Evolutionary conservation across 1,140 invertebrate species (phyloP).

Genomic region (Nylanderia fulva): DNA sequence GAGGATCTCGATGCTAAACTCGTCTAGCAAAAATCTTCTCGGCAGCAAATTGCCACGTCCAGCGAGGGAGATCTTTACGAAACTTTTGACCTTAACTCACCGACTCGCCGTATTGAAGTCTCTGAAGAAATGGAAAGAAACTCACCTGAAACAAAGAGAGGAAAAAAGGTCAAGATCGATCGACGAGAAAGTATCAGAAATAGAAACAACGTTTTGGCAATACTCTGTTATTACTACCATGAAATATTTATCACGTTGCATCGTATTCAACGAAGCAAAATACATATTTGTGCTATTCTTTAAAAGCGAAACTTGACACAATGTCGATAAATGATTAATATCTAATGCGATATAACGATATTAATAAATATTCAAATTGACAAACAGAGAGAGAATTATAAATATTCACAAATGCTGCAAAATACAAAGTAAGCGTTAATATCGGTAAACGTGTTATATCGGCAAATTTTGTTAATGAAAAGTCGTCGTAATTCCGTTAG

Average conservation of each 20-base stretch:
- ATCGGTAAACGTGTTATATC: neutral
- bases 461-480: slow-evolving; percentile 27
- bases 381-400: neutral
- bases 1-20: slow-evolving; percentile 6
- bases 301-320: neutral
- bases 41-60: slow-evolving; percentile 5
- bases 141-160: slow-evolving; percentile 70
- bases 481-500: slow-evolving; percentile 40
- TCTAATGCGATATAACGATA: neutral
- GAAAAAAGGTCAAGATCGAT: slow-evolving; percentile 21
- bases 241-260: neutral
- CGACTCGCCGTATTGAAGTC: slow-evolving; percentile 39
- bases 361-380: neutral
- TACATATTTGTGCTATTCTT: neutral
- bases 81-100: slow-evolving; percentile 70
- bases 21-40: neutral
- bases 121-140: slow-evolving; percentile 63
- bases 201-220: neutral
- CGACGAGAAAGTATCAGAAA: neutral
- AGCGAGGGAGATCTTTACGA: slow-evolving; percentile 44
- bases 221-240: neutral
- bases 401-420: neutral
- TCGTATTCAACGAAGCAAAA: neutral
- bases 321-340: neutral
- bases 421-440: neutral